Evolutionary conservation across 1,140 invertebrate genomes (phyloP), one percentile per base, ranked within the genome.

Genomic region (Magallana gigas): DNA sequence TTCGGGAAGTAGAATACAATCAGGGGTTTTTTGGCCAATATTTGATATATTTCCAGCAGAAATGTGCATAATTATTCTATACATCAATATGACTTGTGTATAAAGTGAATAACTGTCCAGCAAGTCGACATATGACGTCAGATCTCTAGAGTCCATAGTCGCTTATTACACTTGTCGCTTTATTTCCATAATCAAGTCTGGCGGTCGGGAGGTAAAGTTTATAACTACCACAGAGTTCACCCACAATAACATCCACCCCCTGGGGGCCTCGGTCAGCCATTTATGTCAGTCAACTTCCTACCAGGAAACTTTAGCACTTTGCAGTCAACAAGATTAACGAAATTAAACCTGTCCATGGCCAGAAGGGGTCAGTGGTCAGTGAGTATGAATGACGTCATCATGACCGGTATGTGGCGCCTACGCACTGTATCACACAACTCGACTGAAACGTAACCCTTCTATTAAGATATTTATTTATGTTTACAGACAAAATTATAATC

Each of bases 161-260:
- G 36, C 36, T 48, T 48, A 48, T 48, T 48, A 48, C 36, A 48
- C 36, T 48, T 48, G 36, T 48, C 36, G 36, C 36, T 48, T 64
- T 76, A 76, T 76, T 23, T 76, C 68, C 68, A 76, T 76, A 76
- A 76, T 76, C 68, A 76, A 76, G 18, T 76, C 68, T 29, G 36
- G 68, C 23, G 23, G 68, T 29, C 68, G 68, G 23, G 68, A 23
- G 68, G 23, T 29, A 76, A 29, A 76, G 68, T 29, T 29, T 76
- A 23, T 76, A 76, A 76, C 36, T 76, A 76, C 68, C 23, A 29
- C 68, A 76, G 36, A 76, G 60, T 62, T 62, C 60, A 62, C 12
- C 14, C 14, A 29, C 68, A 76, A 76, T 76, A 14, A 29, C 23
- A 18, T 29, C 68, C 18, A 29, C 23, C 16, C 68, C 68, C 68